Conservation (phyloP, 2,797 vertebrate genomes). For the Cirrhinus mrigala region DNA sequence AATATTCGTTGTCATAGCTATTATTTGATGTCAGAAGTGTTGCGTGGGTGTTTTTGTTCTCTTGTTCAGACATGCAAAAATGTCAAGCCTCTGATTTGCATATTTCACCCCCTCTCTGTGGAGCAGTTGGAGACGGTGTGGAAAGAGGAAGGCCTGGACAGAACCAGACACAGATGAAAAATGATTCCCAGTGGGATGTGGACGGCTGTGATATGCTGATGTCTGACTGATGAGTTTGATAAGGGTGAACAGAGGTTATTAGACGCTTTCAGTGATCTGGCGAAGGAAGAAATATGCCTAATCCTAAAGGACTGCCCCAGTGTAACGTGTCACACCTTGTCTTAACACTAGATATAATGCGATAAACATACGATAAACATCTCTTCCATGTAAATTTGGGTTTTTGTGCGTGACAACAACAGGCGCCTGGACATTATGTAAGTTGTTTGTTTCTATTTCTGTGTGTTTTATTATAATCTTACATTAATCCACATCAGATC, state of each 20-base stretch:
- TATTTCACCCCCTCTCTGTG: conserved; percentile 29
- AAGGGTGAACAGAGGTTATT: not conserved
- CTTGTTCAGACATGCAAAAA: conserved; percentile 57
- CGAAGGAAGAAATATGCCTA: not conserved
- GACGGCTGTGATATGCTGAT: not conserved
- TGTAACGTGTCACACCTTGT: not conserved
- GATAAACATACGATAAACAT: not conserved
- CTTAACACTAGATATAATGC: not conserved
- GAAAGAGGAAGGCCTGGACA: conserved; percentile 8
- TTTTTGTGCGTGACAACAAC: not conserved
- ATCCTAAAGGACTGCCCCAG: not conserved
- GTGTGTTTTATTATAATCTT: not conserved
- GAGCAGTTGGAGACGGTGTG: conserved; percentile 9
- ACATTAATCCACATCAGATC: not conserved
- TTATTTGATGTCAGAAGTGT: conserved; percentile 51
- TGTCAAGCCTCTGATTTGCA: conserved; percentile 49
- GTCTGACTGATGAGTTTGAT: not conserved
- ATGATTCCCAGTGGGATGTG: conserved; percentile 15
- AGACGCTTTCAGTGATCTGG: not conserved
- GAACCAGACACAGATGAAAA: conserved; percentile 23
- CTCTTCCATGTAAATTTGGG: not conserved
- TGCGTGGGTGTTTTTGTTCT: conserved; percentile 58
- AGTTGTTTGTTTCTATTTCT: not conserved
- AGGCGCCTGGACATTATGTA: not conserved
- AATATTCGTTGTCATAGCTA: conserved; percentile 27